A percentile compares a stretch with the other conserved stretches of the same genome.
phyloP scores from a whole-genome alignment of 2,797 vertebrate species.

The Heterohyrax brucei region DNA sequence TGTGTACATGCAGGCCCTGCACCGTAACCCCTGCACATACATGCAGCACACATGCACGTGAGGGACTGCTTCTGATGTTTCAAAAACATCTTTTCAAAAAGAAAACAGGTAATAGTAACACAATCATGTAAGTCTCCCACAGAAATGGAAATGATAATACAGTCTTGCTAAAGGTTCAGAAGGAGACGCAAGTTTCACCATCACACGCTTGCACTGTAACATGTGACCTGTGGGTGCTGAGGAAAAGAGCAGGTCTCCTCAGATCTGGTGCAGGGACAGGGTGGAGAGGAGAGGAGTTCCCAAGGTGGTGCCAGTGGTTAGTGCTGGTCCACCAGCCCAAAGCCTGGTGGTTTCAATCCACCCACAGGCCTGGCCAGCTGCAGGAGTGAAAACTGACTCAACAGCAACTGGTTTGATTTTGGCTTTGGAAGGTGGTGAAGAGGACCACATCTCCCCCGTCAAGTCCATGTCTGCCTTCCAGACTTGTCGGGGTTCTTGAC shows the following conservation, averaged over 20 bases:
- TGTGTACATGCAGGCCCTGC: rapidly evolving
- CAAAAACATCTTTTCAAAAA: not conserved
- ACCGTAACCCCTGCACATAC: not conserved
- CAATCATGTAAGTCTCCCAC: not conserved
- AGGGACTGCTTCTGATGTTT: not conserved
- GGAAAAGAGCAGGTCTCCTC: not conserved
- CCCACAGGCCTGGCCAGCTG: not conserved
- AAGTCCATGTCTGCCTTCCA: rapidly evolving
- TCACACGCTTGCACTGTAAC: not conserved
- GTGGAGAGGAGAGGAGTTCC: rapidly evolving
- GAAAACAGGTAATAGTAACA: not conserved
- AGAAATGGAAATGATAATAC: not conserved
- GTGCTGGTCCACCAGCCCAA: not conserved
- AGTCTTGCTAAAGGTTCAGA: not conserved
- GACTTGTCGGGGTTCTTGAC: not conserved
- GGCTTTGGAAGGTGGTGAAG: not conserved
- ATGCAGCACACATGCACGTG: not conserved
- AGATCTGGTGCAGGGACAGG: rapidly evolving
- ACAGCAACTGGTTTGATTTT: not conserved
- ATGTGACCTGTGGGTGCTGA: not conserved
- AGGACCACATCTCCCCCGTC: too few species aligned
- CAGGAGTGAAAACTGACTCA: not conserved
- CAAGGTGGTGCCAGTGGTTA: not conserved
- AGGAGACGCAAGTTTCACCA: not conserved
- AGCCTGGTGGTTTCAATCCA: not conserved